Evolutionary conservation across 2,113 vertebrate species (phyloP).

Genomic region (Anthoscopus minutus): DNA sequence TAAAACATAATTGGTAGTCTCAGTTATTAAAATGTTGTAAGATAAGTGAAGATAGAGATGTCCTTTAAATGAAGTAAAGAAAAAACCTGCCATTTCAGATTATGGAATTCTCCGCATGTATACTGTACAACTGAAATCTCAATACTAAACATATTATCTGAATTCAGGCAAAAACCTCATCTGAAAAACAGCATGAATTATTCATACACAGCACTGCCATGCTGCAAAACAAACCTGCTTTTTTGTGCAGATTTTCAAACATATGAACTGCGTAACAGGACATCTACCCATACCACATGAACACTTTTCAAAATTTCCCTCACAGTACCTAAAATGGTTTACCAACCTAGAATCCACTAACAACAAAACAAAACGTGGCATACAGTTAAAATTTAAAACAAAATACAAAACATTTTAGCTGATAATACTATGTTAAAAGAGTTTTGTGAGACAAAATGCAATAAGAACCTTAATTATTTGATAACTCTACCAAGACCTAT

Average conservation of each 20-base stretch:
- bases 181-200: neutral
- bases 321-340: neutral
- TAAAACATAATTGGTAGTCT: constrained; percentile 71
- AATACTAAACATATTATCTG: neutral
- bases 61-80: constrained; percentile 47
- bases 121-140: constrained; percentile 10
- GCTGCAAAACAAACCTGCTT: neutral
- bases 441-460: neutral
- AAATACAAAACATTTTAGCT: neutral
- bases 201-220: neutral
- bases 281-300: neutral
- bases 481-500: neutral
- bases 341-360: neutral
- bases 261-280: neutral
- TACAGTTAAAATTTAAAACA: neutral
- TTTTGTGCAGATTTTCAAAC: neutral
- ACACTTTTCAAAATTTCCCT: neutral
- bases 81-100: constrained; percentile 44
- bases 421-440: neutral
- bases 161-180: constrained; percentile 3
- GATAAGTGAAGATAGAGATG: constrained; percentile 70
- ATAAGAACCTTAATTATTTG: neutral
- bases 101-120: constrained; percentile 31
- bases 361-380: neutral
- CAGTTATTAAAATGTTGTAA: constrained; percentile 74